These are phyloP conservation scores for Nannospalax galili DNA, from an alignment of 2,113 vertebrate genomes.

Conservation along the genomic window DNA sequence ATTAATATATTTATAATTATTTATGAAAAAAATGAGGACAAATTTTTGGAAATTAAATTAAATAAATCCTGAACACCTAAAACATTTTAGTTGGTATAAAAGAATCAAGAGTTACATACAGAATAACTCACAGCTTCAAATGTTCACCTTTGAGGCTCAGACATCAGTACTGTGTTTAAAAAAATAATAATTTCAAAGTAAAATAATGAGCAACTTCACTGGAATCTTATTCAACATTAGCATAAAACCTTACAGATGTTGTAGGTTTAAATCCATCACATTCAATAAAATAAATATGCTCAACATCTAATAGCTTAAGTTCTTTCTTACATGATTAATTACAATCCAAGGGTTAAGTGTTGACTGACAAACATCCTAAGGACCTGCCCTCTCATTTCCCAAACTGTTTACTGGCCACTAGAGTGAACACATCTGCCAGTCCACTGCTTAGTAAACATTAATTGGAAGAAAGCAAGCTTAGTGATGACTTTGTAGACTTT, in stretches of 20 bases:
- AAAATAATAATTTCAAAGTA: constrained; percentile 22
- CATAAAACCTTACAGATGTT: background rate
- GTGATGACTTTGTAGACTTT: constrained; percentile 46
- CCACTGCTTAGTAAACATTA: constrained; percentile 58
- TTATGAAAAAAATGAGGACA: constrained; percentile 12
- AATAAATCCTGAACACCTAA: constrained; percentile 47
- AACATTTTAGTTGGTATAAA: background rate
- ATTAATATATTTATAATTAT: background rate
- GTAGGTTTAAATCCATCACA: background rate
- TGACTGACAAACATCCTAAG: constrained; percentile 36
- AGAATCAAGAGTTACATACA: background rate
- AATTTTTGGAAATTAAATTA: constrained; percentile 33
- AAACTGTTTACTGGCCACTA: background rate
- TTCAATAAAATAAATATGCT: background rate
- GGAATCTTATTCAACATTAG: background rate
- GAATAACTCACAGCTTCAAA: background rate
- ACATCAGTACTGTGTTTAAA: background rate
- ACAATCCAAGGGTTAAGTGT: background rate
- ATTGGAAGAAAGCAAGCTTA: constrained; percentile 28
- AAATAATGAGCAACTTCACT: constrained; percentile 34
- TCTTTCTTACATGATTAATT: constrained; percentile 22
- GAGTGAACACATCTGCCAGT: constrained; percentile 19
- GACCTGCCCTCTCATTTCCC: background rate
- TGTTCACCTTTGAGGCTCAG: constrained; percentile 19
- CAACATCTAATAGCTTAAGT: background rate